Evolutionary conservation across 2,888 invertebrate species (phyloP).

Genomic region (Ophion costatus): DNA sequence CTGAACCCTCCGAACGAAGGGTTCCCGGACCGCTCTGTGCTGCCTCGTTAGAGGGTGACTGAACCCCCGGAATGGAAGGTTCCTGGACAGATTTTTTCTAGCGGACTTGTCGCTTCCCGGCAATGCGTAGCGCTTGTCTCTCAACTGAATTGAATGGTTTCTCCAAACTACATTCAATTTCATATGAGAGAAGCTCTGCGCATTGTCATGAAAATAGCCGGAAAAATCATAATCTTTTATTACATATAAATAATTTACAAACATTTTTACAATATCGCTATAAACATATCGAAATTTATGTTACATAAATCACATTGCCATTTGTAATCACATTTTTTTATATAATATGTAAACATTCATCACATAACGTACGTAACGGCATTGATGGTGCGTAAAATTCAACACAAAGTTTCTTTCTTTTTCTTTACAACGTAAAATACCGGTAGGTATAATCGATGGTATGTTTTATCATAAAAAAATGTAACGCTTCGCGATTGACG

Average conservation of each 20-base stretch:
- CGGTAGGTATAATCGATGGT: not conserved
- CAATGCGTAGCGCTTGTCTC: not conserved
- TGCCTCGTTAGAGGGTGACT: not conserved
- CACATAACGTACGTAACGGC: not conserved
- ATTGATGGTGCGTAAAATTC: not conserved
- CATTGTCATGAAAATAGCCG: not conserved
- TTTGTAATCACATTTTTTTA: not conserved
- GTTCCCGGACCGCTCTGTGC: not conserved
- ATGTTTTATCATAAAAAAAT: conserved; percentile 1
- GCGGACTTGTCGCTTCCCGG: too few species aligned
- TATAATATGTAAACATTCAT: not conserved
- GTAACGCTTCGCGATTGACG: not conserved
- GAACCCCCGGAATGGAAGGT: not conserved
- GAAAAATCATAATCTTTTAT: conserved; percentile 6
- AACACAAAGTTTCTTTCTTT: not conserved
- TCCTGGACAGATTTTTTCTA: not conserved
- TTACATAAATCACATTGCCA: conserved; percentile 2
- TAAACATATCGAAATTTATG: not conserved
- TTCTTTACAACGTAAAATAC: not conserved
- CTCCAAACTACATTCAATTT: not conserved
- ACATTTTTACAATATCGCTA: not conserved
- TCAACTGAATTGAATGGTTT: not conserved
- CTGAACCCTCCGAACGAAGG: not conserved
- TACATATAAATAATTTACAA: conserved; percentile 3
- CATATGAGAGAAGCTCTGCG: conserved; percentile 3